Conservation (phyloP, 2,113 vertebrate genomes). For the Acrocephalus arundinaceus region DNA sequence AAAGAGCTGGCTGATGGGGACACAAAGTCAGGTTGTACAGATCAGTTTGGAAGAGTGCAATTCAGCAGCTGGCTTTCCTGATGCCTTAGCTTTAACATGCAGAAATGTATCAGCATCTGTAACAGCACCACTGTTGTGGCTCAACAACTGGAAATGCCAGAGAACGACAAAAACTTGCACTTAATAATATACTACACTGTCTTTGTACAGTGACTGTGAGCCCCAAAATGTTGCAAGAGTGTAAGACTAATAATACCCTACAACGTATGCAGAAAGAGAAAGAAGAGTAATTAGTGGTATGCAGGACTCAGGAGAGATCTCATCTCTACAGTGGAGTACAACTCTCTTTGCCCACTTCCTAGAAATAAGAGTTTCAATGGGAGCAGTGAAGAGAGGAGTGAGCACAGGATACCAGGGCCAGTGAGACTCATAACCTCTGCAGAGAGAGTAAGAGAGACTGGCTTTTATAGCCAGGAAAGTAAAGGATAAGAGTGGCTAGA, state of each 20-base stretch:
- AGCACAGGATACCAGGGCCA: background rate
- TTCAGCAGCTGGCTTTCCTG: background rate
- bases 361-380: background rate
- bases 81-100: background rate
- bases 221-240: background rate
- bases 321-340: background rate
- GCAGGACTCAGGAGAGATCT: background rate
- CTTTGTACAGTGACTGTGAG: background rate
- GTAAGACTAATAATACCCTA: background rate
- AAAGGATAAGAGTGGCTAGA: background rate
- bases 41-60: background rate
- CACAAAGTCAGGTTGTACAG: background rate
- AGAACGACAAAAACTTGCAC: background rate
- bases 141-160: background rate
- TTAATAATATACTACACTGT: background rate
- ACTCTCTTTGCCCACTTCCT: background rate
- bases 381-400: background rate
- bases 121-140: background rate
- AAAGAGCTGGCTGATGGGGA: background rate
- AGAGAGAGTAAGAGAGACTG: background rate
- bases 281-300: background rate
- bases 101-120: background rate
- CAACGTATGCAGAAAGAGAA: accelerated
- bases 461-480: background rate
- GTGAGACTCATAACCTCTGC: background rate